Evolutionary conservation across 2,888 invertebrate genomes (phyloP).

Genomic region (Salpingus planirostris): DNA sequence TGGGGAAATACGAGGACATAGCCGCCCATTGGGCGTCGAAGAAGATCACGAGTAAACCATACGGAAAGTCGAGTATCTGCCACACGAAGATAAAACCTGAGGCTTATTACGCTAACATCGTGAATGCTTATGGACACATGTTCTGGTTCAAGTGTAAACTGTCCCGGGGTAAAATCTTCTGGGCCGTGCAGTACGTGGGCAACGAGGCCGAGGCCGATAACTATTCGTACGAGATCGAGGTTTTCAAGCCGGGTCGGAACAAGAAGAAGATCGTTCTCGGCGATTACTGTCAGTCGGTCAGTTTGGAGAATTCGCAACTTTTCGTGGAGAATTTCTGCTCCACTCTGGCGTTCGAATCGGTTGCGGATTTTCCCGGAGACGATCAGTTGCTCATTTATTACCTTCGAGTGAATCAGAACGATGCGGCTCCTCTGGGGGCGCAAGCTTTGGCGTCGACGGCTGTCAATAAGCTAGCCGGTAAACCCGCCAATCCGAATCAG

Average conservation of each 20-base stretch:
- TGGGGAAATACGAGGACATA: slow-evolving; percentile 18
- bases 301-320: slow-evolving; percentile 16
- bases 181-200: slow-evolving; percentile 23
- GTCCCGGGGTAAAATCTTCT: slow-evolving; percentile 17
- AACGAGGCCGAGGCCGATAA: slow-evolving; percentile 15
- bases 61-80: slow-evolving; percentile 18
- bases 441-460: neutral
- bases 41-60: slow-evolving; percentile 20
- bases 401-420: slow-evolving; percentile 16
- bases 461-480: neutral
- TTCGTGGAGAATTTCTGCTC: slow-evolving; percentile 17
- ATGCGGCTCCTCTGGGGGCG: neutral
- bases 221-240: slow-evolving; percentile 22
- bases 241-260: slow-evolving; percentile 18
- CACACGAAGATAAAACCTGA: slow-evolving; percentile 22
- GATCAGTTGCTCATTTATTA: slow-evolving; percentile 21
- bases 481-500: too few relatives aligned
- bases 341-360: slow-evolving; percentile 12
- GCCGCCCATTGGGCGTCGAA: slow-evolving; percentile 21
- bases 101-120: slow-evolving; percentile 20
- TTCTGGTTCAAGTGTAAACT: slow-evolving; percentile 26
- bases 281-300: slow-evolving; percentile 22
- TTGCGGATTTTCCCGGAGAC: slow-evolving; percentile 16
- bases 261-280: slow-evolving; percentile 17
- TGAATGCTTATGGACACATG: slow-evolving; percentile 19